A percentile compares a stretch with the other conserved stretches of the same genome.
Evolutionary conservation across 2,797 vertebrate species (phyloP).

Genomic region (Galaxias olidus): DNA sequence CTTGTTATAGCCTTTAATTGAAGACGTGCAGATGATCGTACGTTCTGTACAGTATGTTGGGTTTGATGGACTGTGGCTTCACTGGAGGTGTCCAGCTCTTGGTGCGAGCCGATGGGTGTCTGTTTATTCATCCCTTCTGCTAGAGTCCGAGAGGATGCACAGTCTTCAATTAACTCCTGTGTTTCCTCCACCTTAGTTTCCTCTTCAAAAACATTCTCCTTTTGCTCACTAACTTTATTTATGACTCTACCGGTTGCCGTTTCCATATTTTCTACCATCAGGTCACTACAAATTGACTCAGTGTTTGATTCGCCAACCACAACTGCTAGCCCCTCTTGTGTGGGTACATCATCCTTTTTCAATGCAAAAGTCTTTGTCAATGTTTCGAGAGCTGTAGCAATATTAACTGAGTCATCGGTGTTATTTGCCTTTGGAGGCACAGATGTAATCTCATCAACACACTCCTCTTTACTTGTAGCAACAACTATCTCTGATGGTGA

Average conservation of each 20-base stretch:
- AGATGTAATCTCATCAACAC: conserved; percentile 24
- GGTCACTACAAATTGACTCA: conserved; percentile 8
- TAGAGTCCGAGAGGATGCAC: not conserved
- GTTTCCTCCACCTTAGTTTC: not conserved
- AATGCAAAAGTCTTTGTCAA: conserved; percentile 56
- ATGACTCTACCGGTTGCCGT: conserved; percentile 17
- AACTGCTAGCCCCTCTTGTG: conserved; percentile 31
- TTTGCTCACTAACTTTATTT: conserved; percentile 14
- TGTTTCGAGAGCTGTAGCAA: conserved; percentile 59
- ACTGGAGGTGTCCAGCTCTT: conserved; percentile 1
- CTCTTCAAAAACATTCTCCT: conserved; percentile 8
- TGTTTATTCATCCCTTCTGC: not conserved
- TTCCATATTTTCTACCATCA: conserved; percentile 13
- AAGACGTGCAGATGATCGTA: conserved; percentile 39
- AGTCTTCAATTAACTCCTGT: not conserved
- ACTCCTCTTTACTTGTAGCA: not conserved
- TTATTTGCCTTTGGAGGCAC: conserved; percentile 24
- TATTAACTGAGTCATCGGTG: conserved; percentile 34
- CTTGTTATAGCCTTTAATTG: conserved; percentile 31
- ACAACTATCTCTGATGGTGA: conserved; percentile 27
- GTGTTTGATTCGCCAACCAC: conserved; percentile 17
- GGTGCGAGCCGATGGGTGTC: not conserved
- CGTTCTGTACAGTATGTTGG: not conserved
- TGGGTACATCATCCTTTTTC: conserved; percentile 45
- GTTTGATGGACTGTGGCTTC: conserved; percentile 15